Percentiles rank a stretch among this genome's conserved stretches.
These are phyloP conservation scores for Sinotaia quadrata DNA, from an alignment of 2,888 invertebrate species.

Conservation along the genomic window DNA sequence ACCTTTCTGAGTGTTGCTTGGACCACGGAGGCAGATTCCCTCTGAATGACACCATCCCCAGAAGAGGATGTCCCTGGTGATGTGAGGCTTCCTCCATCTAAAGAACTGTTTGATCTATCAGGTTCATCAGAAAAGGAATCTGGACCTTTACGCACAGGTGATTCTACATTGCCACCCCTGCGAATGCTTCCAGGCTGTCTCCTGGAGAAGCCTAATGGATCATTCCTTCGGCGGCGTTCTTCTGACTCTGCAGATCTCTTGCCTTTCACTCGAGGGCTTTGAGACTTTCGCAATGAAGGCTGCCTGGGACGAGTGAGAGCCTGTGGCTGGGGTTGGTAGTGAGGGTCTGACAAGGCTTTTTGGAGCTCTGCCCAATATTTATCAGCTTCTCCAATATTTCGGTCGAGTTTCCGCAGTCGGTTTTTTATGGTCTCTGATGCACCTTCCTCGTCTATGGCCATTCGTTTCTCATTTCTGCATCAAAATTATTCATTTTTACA, in stretches of 20 bases:
- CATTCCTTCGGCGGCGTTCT: slow-evolving; percentile 27
- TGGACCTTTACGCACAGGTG: slow-evolving; percentile 20
- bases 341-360: slow-evolving; percentile 39
- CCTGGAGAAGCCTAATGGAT: slow-evolving; percentile 36
- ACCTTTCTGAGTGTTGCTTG: not conserved
- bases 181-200: slow-evolving; percentile 21
- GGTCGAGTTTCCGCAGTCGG: slow-evolving; percentile 60
- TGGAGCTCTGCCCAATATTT: slow-evolving; percentile 63
- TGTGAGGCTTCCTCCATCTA: slow-evolving; percentile 19
- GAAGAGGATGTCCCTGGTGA: slow-evolving; percentile 15
- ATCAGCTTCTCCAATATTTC: slow-evolving; percentile 58
- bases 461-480: slow-evolving; percentile 49
- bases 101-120: slow-evolving; percentile 10
- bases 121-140: slow-evolving; percentile 6
- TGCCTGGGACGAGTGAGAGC: slow-evolving; percentile 9
- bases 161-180: not conserved
- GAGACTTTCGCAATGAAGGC: slow-evolving; percentile 29
- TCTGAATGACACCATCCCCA: slow-evolving; percentile 8
- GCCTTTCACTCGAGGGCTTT: slow-evolving; percentile 7
- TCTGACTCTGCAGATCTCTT: slow-evolving; percentile 28
- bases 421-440: slow-evolving; percentile 59
- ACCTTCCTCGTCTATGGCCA: slow-evolving; percentile 59
- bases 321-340: slow-evolving; percentile 35
- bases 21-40: slow-evolving; percentile 5
- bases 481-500: too few relatives aligned